These are phyloP conservation scores for Tachysurus vachellii DNA, from an alignment of 2,113 vertebrate genomes.

Conservation along the genomic window DNA sequence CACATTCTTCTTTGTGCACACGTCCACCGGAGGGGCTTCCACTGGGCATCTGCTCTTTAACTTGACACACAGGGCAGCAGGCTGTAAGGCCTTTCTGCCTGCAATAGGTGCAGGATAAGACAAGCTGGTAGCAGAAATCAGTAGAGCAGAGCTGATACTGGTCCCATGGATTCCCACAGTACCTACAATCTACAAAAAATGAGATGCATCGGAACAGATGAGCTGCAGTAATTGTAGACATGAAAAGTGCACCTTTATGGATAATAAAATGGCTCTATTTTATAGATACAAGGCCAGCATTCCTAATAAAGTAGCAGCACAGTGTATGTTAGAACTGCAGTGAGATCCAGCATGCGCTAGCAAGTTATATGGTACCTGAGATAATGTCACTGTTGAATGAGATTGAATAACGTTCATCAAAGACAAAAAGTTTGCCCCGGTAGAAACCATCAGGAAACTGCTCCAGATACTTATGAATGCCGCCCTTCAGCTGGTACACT, in stretches of 20 bases:
- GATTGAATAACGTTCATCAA: slow-evolving; percentile 93
- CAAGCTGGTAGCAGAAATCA: slow-evolving; percentile 85
- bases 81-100: slow-evolving; percentile 78
- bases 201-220: neutral
- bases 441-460: slow-evolving; percentile 92
- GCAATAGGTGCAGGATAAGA: slow-evolving; percentile 84
- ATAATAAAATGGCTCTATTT: neutral
- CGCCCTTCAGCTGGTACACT: slow-evolving; percentile 94
- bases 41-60: slow-evolving; percentile 70
- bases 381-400: slow-evolving; percentile 84
- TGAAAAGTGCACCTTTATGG: neutral
- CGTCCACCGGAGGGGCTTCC: slow-evolving; percentile 14
- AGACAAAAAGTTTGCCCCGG: slow-evolving; percentile 94
- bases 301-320: neutral
- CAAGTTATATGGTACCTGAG: slow-evolving; percentile 76
- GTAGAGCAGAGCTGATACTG: slow-evolving; percentile 89
- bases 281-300: neutral
- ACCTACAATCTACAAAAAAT: slow-evolving; percentile 80
- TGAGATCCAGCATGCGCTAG: neutral
- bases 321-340: too few species aligned
- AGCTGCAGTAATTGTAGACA: neutral
- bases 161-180: slow-evolving; percentile 87
- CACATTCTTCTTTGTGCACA: slow-evolving; percentile 84
- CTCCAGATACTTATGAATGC: slow-evolving; percentile 96
- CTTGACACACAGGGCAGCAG: slow-evolving; percentile 86